Base-by-base conservation (phyloP, 2,888 invertebrate species). In the Apamea crenata region DNA sequence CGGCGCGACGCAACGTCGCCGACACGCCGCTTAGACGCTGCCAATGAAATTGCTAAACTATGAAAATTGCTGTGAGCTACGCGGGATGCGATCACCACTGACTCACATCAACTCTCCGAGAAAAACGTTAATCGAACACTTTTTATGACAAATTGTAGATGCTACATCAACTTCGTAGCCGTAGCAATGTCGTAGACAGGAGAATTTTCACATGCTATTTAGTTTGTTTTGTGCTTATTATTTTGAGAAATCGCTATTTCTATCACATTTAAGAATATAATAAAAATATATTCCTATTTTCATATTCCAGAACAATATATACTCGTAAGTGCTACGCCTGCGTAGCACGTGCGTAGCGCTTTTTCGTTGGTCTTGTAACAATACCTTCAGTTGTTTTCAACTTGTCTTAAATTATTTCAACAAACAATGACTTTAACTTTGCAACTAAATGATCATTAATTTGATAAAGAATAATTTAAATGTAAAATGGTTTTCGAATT, bases 1-100 rank as follows among this genome's bases (percentile, higher is more conserved):
- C 93, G 88, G 85, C 86, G 87, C 87, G 84, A 68, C 86, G 78
- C 84, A 81, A 85, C 89, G 88, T 88, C 89, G 88, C 86, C 86
- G 85, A 80, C 85, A 85, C 85, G 87, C 85, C 79, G 83, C 87
- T 85, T 87, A 85, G 67, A 82, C 82, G 82, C 82, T 88, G 86
- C 86, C 84, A 89, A 87, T 89, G 83, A 86, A 84, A 88, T 87
- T 78, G 85, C 87, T 89, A 86, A 91, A 88, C 86, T 84, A 84
- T 86, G 77, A 88, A 87, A 88, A 83, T 88, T 83, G 65, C 77
- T 76, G 69, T 36, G 66, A 79, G 72, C 77, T 71, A 67, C 71
- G 70, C 81, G 74, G 65, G 80, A 71, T 75, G 73, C 50, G 76
- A 81, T 80, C 78, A 76, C 61, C 77, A 47, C 53, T 79, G 71